A percentile compares a stretch with the other conserved stretches of the same genome.
phyloP scores from a whole-genome alignment of 2,888 invertebrate species.

The Pheosia gnoma region DNA sequence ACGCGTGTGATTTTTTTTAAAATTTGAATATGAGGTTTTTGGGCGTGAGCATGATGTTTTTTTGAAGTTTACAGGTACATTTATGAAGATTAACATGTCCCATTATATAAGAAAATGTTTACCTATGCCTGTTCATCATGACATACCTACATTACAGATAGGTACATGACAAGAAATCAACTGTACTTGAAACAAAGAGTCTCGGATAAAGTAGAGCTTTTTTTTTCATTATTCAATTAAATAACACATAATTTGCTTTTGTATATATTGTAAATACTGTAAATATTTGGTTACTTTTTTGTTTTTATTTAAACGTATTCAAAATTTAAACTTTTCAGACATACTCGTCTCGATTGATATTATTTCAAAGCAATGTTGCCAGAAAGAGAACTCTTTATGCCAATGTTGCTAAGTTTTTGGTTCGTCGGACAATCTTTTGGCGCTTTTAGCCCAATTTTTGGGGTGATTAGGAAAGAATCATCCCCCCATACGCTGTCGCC shows the following conservation, averaged over 20 bases:
- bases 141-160: background rate
- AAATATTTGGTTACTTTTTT: constrained; percentile 11
- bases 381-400: constrained; percentile 15
- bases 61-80: constrained; percentile 36
- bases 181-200: no score
- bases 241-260: constrained; percentile 1
- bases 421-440: constrained; percentile 42
- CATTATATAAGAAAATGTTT: constrained; percentile 50
- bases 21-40: constrained; percentile 17
- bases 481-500: constrained; percentile 44
- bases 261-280: constrained; percentile 28
- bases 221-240: no score
- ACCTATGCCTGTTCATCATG: constrained; percentile 12
- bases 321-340: constrained; percentile 25
- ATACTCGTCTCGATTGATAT: background rate
- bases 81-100: constrained; percentile 34
- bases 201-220: no score
- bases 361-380: constrained; percentile 23
- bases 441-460: constrained; percentile 56
- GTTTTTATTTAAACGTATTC: constrained; percentile 15
- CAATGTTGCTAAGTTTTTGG: constrained; percentile 25
- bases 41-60: constrained; percentile 12
- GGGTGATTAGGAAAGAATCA: constrained; percentile 50
- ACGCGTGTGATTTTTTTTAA: constrained; percentile 18
- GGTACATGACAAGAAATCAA: no score